These are phyloP conservation scores for Protobothrops mucrosquamatus DNA, from an alignment of 2,113 vertebrate genomes.

Conservation along the genomic window DNA sequence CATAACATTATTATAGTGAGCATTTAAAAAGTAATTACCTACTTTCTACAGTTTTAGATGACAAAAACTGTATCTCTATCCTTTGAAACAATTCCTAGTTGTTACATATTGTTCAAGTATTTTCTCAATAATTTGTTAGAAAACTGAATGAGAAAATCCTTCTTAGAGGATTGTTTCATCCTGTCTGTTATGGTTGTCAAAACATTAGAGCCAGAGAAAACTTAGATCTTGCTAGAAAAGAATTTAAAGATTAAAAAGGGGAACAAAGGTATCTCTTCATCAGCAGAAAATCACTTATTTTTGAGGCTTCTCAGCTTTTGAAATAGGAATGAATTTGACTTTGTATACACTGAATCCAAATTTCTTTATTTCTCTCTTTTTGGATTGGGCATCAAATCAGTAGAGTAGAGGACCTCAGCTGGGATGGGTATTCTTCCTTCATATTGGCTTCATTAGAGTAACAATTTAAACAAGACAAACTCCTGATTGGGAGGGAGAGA, in stretches of 20 bases:
- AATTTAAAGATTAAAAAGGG: not conserved
- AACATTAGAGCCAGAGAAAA: not conserved
- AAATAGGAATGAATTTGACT: not conserved
- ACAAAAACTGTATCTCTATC: not conserved
- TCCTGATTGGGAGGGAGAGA: not conserved
- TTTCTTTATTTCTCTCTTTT: not conserved
- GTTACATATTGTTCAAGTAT: not conserved
- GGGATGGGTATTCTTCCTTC: not conserved
- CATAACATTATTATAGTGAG: conserved; percentile 6
- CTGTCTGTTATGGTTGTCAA: conserved; percentile 20
- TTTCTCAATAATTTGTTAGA: conserved; percentile 17
- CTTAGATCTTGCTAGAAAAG: not conserved
- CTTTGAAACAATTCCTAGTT: conserved; percentile 4
- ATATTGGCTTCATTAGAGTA: not conserved
- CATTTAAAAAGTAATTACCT: not conserved
- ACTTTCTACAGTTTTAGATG: conserved; percentile 9
- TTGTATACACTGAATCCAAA: too few relatives aligned
- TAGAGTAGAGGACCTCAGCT: not conserved
- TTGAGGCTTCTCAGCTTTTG: not conserved
- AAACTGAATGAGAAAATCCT: not conserved
- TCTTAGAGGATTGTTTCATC: conserved; percentile 15
- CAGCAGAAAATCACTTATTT: not conserved
- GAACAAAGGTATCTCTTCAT: not conserved
- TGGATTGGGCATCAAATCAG: not conserved
- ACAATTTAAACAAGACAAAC: not conserved